Conservation (phyloP, 2,113 vertebrate genomes). For the Chroicocephalus ridibundus region DNA sequence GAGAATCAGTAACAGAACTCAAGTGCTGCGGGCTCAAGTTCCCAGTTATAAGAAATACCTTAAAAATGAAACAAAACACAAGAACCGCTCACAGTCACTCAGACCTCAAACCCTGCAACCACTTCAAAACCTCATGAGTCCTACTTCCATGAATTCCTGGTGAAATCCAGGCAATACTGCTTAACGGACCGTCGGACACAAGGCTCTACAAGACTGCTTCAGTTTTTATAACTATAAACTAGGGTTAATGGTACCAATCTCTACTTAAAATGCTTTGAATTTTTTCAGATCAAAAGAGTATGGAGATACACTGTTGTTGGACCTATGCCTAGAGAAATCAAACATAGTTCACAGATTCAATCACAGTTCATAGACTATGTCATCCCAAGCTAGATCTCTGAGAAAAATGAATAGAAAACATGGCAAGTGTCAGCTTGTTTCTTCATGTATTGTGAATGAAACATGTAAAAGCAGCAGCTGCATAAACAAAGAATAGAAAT, state of each 20-base stretch:
- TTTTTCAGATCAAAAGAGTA: not conserved
- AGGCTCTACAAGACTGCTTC: not conserved
- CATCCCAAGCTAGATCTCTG: conserved; percentile 14
- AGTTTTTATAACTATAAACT: not conserved
- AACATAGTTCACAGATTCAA: not conserved
- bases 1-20: not conserved
- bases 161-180: not conserved
- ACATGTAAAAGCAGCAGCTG: conserved; percentile 58
- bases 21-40: not conserved
- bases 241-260: not conserved
- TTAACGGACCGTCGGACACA: not conserved
- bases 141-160: not conserved
- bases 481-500: conserved; percentile 46
- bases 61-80: not conserved
- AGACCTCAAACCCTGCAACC: not conserved
- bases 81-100: not conserved
- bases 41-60: not conserved
- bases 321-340: not conserved
- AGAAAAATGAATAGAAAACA: conserved; percentile 52
- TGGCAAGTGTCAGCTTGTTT: conserved; percentile 52
- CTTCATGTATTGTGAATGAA: conserved; percentile 66
- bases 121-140: not conserved
- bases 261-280: not conserved
- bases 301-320: not conserved
- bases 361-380: conserved; percentile 24